Evolutionary conservation across 2,888 invertebrate genomes (phyloP), one percentile per base, ranked within the genome.

Genomic region (Mesoligia furuncula): DNA sequence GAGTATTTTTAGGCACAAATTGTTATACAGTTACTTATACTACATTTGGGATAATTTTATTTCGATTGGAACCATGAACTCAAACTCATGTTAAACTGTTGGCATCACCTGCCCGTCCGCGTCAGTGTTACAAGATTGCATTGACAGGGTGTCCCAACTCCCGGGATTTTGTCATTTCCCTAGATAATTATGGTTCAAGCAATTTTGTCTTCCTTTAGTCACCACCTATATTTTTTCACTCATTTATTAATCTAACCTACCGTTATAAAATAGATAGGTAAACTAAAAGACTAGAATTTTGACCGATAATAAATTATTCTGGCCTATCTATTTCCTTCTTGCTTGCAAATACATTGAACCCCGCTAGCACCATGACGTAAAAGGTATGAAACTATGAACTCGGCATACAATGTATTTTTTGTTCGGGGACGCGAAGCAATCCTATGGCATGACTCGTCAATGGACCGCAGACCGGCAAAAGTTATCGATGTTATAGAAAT

Each of bases 361-460:
- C 71, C 71, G 72, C 59, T 80, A 62, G 71, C 31, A 61, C 45
- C 67, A 62, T 59, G n/a, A 36, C 65, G 59, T 45, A 11, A 31
- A 74, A 20, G 27, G 64, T 20, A 62, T n/a, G 27, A 78, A 81
- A 42, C 20, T 48, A 73, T 65, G n/a, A 54, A 72, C 20, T 36
- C 76, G 48, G 24, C 45, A 51, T 88, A 79, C 85, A 83, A 67
- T 77, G 80, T 65, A 27, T 65, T n/a, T 71, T 45, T 17, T 15
- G 39, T 65, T 66, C 0, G 0, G 24, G 13, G 9, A 6, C 15
- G 9, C 59, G 1, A n/a, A 62, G 36, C 9, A 36, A 45, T 42
- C 7, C 9, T n/a, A 13, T 5, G 2, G 13, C 42, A n/a, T 0
- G 6, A 76, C 27, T 54, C 67, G 39, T 66, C 83, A 76, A 79